phyloP scores from a whole-genome alignment of 2,113 vertebrate genomes.

The Apodemus speciosus region DNA sequence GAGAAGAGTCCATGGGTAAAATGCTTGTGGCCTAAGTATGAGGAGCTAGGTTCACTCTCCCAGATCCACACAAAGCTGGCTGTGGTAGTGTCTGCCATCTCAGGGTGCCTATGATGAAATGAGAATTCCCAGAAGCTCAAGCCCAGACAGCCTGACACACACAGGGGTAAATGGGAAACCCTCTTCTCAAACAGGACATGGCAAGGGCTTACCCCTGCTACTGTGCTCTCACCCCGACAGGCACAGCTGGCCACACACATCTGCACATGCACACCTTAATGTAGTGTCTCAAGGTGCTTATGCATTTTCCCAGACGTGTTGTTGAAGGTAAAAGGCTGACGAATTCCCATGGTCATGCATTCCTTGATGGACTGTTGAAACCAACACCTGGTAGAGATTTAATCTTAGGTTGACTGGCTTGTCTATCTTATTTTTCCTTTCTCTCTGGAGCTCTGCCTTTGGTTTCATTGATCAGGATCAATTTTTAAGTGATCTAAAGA shows the following conservation, averaged over 20 bases:
- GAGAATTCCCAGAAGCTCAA: neutral
- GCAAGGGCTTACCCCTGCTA: neutral
- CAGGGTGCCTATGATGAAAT: neutral
- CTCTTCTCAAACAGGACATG: neutral
- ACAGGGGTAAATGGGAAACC: neutral
- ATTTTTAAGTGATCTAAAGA: constrained; percentile 43
- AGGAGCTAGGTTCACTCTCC: neutral
- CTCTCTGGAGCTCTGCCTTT: constrained; percentile 15
- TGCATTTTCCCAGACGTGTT: neutral
- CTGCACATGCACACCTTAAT: neutral
- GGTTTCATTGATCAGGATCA: neutral
- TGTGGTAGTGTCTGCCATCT: neutral
- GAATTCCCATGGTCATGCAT: neutral
- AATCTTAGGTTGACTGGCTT: neutral
- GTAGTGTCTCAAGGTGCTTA: neutral
- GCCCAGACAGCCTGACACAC: neutral
- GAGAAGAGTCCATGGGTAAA: neutral
- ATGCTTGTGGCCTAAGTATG: neutral
- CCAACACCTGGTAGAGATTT: neutral
- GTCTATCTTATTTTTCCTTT: too few species aligned
- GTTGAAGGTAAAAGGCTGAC: neutral
- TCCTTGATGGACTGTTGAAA: neutral
- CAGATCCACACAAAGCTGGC: neutral
- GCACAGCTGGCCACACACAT: neutral
- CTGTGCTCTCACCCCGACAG: too few species aligned